These are phyloP conservation scores for Piscicola geometra DNA, from an alignment of 2,888 invertebrate genomes.

Conservation along the genomic window DNA sequence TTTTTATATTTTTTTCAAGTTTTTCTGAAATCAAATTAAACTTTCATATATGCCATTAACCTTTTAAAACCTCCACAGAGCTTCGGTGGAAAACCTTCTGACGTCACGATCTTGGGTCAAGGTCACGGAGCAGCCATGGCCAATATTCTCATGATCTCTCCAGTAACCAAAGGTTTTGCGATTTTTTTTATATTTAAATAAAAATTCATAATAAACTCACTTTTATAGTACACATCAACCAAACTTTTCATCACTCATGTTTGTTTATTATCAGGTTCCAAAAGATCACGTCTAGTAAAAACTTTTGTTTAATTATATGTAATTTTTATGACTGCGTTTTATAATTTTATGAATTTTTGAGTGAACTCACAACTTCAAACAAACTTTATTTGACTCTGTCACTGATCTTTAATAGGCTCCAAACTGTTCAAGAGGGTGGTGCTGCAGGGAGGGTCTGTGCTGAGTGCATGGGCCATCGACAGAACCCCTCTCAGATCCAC, in stretches of 20 bases:
- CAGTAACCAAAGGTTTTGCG: conserved; percentile 74
- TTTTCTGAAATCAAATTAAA: too few relatives aligned
- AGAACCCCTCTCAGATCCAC: conserved; percentile 15
- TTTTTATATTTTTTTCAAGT: too few relatives aligned
- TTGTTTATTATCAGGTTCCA: conserved; percentile 44
- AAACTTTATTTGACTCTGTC: too few relatives aligned
- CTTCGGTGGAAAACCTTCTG: conserved; percentile 88
- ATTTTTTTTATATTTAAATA: too few relatives aligned
- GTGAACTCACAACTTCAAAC: too few relatives aligned
- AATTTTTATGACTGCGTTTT: too few relatives aligned
- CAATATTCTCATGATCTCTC: conserved; percentile 93
- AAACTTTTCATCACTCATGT: too few relatives aligned
- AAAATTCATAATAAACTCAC: too few relatives aligned
- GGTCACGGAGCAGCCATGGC: conserved; percentile 95
- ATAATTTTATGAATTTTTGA: too few relatives aligned
- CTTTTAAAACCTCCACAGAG: conserved; percentile 64
- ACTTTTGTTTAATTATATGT: too few relatives aligned
- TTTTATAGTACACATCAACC: too few relatives aligned
- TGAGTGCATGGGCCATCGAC: conserved; percentile 51
- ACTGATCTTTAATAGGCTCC: conserved; percentile 38
- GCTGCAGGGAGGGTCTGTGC: conserved; percentile 77
- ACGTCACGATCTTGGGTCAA: conserved; percentile 76
- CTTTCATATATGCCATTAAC: too few relatives aligned
- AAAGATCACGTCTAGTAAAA: conserved; percentile 55
- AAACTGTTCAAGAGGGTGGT: conserved; percentile 69